Percentiles rank a stretch among this genome's conserved stretches.
Evolutionary conservation across 2,113 vertebrate genomes (phyloP).

Genomic region (Zosterops lateralis): DNA sequence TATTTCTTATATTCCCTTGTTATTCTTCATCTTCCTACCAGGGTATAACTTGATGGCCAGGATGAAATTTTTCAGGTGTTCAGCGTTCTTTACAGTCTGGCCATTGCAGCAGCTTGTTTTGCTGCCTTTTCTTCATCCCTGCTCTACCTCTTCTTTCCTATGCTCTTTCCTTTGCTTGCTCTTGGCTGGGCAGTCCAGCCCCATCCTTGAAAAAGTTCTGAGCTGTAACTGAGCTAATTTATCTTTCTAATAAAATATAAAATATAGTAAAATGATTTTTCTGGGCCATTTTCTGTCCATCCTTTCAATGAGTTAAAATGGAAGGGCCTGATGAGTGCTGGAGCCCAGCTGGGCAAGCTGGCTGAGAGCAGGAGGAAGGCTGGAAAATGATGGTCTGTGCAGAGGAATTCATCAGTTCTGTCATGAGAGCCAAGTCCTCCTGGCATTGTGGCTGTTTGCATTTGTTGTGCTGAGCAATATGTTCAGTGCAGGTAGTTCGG

Average conservation of each 20-base stretch:
- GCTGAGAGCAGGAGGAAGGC: background rate
- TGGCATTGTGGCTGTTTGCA: fast-evolving
- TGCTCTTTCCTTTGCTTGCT: background rate
- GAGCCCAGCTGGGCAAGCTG: background rate
- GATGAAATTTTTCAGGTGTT: background rate
- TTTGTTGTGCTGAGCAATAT: background rate
- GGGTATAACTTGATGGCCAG: background rate
- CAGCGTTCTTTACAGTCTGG: fast-evolving
- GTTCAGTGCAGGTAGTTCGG: background rate
- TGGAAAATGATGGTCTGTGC: background rate
- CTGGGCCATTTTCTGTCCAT: background rate
- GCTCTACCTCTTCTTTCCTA: background rate
- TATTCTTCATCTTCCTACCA: background rate
- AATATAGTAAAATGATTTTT: background rate
- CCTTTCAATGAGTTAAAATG: background rate
- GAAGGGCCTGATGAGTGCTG: background rate
- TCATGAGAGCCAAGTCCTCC: background rate
- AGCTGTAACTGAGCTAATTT: background rate
- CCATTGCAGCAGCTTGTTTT: background rate
- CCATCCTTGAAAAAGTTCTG: background rate
- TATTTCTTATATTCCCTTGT: background rate
- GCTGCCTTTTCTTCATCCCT: background rate
- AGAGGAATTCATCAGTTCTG: background rate
- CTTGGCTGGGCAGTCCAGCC: background rate
- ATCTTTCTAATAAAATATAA: background rate